Percentiles rank a stretch among this genome's conserved stretches.
These are phyloP conservation scores for Stomorhina lunata DNA, from an alignment of 2,888 invertebrate species.

Conservation along the genomic window DNA sequence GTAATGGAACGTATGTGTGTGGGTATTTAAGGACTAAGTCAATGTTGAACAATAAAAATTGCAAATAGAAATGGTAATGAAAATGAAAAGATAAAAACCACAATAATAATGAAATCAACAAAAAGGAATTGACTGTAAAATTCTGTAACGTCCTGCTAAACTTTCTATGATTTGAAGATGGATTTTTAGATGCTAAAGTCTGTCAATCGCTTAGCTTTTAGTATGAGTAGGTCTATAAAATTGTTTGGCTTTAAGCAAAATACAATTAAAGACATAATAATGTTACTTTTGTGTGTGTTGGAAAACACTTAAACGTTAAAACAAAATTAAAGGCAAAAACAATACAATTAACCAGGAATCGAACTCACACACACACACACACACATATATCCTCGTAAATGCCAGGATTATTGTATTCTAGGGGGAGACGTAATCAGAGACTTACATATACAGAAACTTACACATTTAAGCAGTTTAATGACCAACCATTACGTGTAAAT, in stretches of 20 bases:
- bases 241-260: constrained; percentile 49
- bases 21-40: not conserved
- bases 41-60: constrained; percentile 56
- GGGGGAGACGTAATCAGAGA: not conserved
- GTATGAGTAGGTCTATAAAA: constrained; percentile 47
- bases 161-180: constrained; percentile 37
- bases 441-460: not conserved
- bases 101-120: constrained; percentile 25
- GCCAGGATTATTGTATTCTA: not conserved
- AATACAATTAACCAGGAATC: constrained; percentile 25
- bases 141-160: not conserved
- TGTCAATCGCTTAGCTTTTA: constrained; percentile 4
- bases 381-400: not conserved
- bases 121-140: constrained; percentile 9
- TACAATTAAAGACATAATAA: constrained; percentile 69
- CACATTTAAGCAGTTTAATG: constrained; percentile 53
- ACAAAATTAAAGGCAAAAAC: constrained; percentile 34
- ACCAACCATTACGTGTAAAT: constrained; percentile 68
- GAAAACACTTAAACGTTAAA: not conserved
- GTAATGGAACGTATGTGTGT: too few species aligned
- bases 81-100: constrained; percentile 51
- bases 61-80: constrained; percentile 47
- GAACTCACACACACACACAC: not conserved
- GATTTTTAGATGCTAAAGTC: constrained; percentile 49
- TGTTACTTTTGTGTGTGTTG: constrained; percentile 44